These are phyloP conservation scores for Drosophila simulans DNA, from an alignment of 1,140 invertebrate genomes.

Conservation along the genomic window DNA sequence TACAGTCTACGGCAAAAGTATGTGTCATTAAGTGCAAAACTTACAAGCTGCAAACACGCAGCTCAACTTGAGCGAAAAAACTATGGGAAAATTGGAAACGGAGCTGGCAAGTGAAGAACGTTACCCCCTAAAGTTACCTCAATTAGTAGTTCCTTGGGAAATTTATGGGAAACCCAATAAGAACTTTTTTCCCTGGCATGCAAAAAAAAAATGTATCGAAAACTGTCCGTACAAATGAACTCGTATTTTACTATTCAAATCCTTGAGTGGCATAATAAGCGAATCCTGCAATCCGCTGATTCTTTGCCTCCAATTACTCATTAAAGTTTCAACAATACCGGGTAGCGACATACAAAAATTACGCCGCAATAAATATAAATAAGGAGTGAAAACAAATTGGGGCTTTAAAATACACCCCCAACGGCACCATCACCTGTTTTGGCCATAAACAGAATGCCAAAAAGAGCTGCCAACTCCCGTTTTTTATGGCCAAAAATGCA, in stretches of 20 bases:
- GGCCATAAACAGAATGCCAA: conserved; percentile 24
- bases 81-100: background rate
- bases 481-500: conserved; percentile 63
- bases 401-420: conserved; percentile 20
- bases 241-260: background rate
- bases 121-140: conserved; percentile 7
- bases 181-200: too few species aligned
- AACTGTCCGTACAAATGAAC: too few species aligned
- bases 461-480: conserved; percentile 41
- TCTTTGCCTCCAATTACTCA: background rate
- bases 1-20: conserved; percentile 54
- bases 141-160: conserved; percentile 6
- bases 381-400: conserved; percentile 18
- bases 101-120: background rate
- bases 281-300: background rate
- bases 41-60: conserved; percentile 67
- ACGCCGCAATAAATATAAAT: conserved; percentile 55
- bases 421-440: background rate
- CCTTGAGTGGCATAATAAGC: background rate
- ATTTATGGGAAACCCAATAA: background rate
- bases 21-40: conserved; percentile 69
- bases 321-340: conserved; percentile 32
- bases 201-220: too few species aligned
- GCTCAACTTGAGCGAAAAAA: conserved; percentile 21
- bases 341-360: conserved; percentile 33